Evolutionary conservation across 2,888 invertebrate genomes (phyloP).

Genomic region (Dynastes maya): DNA sequence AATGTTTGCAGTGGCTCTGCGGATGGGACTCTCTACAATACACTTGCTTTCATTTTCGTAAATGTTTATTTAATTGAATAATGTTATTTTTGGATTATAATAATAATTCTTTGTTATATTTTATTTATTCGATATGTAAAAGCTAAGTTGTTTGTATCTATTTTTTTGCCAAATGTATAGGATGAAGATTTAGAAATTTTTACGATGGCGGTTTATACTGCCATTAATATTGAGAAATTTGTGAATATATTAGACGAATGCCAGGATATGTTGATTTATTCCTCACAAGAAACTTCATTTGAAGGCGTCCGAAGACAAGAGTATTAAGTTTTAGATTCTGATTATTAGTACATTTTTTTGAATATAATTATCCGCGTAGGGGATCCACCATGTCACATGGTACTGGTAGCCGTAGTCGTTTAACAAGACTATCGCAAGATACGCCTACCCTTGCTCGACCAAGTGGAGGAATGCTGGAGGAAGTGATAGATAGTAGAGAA

Average conservation of each 20-base stretch:
- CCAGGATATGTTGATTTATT: background rate
- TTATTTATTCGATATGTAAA: no score
- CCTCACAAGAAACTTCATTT: background rate
- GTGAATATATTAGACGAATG: background rate
- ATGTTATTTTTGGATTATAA: no score
- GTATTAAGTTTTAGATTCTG: background rate
- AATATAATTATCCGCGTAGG: background rate
- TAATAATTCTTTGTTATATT: no score
- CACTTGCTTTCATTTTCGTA: no score
- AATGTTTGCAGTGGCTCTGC: no score
- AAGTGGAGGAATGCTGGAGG: background rate
- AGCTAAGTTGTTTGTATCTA: no score
- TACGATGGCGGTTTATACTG: background rate
- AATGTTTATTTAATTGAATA: no score
- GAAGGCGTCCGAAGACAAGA: background rate
- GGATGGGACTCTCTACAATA: no score
- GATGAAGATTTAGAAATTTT: background rate
- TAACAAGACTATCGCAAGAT: background rate
- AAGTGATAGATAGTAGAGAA: background rate
- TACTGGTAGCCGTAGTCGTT: constrained; percentile 1
- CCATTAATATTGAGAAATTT: background rate
- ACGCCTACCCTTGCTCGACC: background rate
- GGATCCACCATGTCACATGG: background rate
- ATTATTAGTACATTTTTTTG: background rate
- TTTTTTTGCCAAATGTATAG: background rate